Percentiles rank a stretch among this genome's conserved stretches.
Conservation (phyloP, 2,797 vertebrate genomes). For the Myotis planiceps region DNA sequence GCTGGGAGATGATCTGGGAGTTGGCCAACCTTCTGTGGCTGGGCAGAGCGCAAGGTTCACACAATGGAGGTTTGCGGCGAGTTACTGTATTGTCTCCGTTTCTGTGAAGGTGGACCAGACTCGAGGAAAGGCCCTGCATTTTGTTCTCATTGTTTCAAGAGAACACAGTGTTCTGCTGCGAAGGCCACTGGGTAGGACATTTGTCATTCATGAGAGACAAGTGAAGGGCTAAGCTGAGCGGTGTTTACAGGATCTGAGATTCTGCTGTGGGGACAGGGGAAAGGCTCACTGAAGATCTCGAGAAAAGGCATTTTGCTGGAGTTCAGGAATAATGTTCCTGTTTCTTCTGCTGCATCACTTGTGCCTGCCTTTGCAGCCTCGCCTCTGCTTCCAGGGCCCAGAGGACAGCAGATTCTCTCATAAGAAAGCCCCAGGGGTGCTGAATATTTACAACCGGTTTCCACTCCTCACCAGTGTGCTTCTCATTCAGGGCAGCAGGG, state of each 20-base stretch:
- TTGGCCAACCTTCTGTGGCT: conserved; percentile 26
- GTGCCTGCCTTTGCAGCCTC: not conserved
- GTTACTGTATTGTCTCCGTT: conserved; percentile 4
- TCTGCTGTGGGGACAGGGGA: not conserved
- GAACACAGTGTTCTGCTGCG: not conserved
- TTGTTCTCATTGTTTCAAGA: conserved; percentile 5
- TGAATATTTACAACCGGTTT: conserved; percentile 32
- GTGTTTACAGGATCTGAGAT: not conserved
- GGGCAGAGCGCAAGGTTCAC: not conserved
- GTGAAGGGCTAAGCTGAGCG: not conserved
- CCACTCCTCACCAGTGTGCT: not conserved
- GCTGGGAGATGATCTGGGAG: not conserved
- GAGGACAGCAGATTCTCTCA: conserved; percentile 14
- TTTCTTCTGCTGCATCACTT: not conserved
- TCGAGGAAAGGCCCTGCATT: not conserved
- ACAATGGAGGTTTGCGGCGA: not conserved
- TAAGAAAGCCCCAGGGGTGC: conserved; percentile 42
- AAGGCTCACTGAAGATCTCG: not conserved
- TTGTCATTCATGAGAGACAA: conserved; percentile 32
- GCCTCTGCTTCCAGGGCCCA: not conserved
- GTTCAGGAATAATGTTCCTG: not conserved
- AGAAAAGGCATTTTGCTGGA: not conserved
- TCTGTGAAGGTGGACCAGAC: not conserved
- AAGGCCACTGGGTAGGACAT: not conserved
- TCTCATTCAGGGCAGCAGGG: conserved; percentile 33